A percentile compares a stretch with the other conserved stretches of the same genome.
Evolutionary conservation across 2,888 invertebrate genomes (phyloP).

Genomic region (Amiota communis): DNA sequence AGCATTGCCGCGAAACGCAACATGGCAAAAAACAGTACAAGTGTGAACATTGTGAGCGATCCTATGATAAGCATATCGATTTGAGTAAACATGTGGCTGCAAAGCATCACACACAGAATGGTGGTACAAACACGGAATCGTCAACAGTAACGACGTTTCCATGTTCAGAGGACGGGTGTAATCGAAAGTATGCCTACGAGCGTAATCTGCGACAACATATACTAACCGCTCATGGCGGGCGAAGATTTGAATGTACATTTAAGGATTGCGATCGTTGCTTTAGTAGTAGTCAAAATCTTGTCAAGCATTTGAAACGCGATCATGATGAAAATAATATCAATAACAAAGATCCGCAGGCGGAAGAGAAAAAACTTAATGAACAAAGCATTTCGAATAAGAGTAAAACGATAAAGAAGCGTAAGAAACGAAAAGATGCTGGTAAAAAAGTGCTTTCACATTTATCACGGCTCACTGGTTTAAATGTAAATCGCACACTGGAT

Average conservation of each 20-base stretch:
- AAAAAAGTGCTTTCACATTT: slow-evolving; percentile 57
- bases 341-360: background rate
- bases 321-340: slow-evolving; percentile 38
- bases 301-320: slow-evolving; percentile 56
- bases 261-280: slow-evolving; percentile 58
- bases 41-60: slow-evolving; percentile 74
- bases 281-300: slow-evolving; percentile 63
- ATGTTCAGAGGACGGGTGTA: slow-evolving; percentile 71
- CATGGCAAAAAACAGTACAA: slow-evolving; percentile 74
- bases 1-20: slow-evolving; percentile 61
- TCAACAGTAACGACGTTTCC: slow-evolving; percentile 44
- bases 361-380: slow-evolving; percentile 18
- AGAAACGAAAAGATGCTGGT: slow-evolving; percentile 67
- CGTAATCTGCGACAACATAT: slow-evolving; percentile 77
- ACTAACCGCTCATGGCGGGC: slow-evolving; percentile 74
- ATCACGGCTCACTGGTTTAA: slow-evolving; percentile 59
- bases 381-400: background rate
- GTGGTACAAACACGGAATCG: background rate
- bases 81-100: slow-evolving; percentile 73
- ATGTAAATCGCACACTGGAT: slow-evolving; percentile 57
- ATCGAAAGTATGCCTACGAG: slow-evolving; percentile 74
- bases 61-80: slow-evolving; percentile 75
- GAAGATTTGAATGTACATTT: slow-evolving; percentile 74
- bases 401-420: slow-evolving; percentile 41
- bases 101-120: slow-evolving; percentile 56